Evolutionary conservation across 2,888 invertebrate species (phyloP).

Genomic region (Sinotaia quadrata): DNA sequence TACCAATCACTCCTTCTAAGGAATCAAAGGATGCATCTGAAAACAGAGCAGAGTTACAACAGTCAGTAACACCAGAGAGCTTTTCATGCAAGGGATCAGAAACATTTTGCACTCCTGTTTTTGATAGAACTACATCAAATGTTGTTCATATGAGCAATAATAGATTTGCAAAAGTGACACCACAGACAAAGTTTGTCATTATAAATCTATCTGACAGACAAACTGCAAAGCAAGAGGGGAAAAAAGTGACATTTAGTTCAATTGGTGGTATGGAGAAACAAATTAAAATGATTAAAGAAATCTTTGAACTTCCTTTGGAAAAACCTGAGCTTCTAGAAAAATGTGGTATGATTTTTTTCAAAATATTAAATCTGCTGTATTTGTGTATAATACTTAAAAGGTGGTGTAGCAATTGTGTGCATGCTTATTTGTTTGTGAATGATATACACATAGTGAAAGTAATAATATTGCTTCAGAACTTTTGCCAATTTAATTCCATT

Average conservation of each 20-base stretch:
- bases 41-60: background rate
- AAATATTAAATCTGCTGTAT: no score
- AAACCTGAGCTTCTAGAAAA: constrained; percentile 51
- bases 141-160: no score
- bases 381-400: no score
- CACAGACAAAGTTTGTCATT: constrained; percentile 32
- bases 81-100: background rate
- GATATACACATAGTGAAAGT: no score
- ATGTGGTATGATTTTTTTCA: constrained; percentile 46
- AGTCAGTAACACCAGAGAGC: background rate
- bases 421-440: no score
- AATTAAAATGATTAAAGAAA: constrained; percentile 51
- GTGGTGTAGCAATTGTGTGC: no score
- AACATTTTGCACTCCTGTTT: background rate
- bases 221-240: background rate
- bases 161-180: constrained; percentile 9
- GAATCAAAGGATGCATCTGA: background rate
- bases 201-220: background rate
- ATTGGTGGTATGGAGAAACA: constrained; percentile 58
- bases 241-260: constrained; percentile 37
- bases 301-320: constrained; percentile 53
- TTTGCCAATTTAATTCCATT: no score
- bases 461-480: no score
- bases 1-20: background rate
- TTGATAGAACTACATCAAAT: background rate